Evolutionary conservation across 2,797 vertebrate species (phyloP).

Genomic region (Amblyopsis hoosieri): DNA sequence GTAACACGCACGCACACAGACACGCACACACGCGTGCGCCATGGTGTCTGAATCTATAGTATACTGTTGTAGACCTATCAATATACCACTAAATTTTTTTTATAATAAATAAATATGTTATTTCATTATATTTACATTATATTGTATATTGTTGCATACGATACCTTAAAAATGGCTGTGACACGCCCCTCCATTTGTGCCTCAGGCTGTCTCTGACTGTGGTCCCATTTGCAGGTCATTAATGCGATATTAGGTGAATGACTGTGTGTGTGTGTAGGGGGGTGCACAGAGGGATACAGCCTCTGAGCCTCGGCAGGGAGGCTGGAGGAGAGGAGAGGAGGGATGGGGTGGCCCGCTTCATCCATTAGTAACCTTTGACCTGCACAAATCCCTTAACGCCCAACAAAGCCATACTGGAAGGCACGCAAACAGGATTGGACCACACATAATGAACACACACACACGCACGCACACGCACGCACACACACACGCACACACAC

Average conservation of each 20-base stretch:
- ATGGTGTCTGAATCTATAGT: no score
- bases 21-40: neutral
- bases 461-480: slow-evolving; percentile 9
- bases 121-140: no score
- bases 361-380: slow-evolving; percentile 64
- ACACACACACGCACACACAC: neutral
- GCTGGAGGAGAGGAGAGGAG: slow-evolving; percentile 6
- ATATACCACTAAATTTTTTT: no score
- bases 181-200: neutral
- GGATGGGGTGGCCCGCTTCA: slow-evolving; percentile 25
- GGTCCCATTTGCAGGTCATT: slow-evolving; percentile 31
- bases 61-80: no score
- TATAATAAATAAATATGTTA: no score
- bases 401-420: slow-evolving; percentile 22
- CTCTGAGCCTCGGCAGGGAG: neutral
- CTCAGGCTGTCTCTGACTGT: slow-evolving; percentile 13
- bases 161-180: no score
- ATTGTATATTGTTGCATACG: no score
- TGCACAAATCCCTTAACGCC: slow-evolving; percentile 9
- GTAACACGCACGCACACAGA: slow-evolving; percentile 2
- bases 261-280: slow-evolving; percentile 8
- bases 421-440: neutral
- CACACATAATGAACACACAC: slow-evolving; percentile 5
- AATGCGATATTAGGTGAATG: slow-evolving; percentile 27
- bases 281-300: slow-evolving; percentile 29